Percentiles rank a stretch among this genome's conserved stretches.
Evolutionary conservation across 2,888 invertebrate genomes (phyloP).

Genomic region (Mesoligia furuncula): DNA sequence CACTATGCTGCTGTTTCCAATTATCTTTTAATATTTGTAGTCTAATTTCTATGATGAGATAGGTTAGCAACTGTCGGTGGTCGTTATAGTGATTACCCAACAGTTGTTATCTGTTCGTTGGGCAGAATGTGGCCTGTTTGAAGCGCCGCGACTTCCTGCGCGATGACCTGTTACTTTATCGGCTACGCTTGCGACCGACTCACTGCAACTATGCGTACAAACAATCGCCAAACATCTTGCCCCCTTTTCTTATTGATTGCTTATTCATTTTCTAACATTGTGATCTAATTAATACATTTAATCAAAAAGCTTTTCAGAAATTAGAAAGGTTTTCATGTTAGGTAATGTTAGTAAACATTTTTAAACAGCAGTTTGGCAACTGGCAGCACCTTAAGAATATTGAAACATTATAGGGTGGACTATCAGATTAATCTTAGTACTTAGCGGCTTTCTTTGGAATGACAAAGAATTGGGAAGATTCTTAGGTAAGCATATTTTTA

Average conservation of each 20-base stretch:
- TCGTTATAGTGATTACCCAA: constrained; percentile 79
- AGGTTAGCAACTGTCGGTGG: constrained; percentile 74
- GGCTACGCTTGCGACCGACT: constrained; percentile 60
- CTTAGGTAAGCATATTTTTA: background rate
- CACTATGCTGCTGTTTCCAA: constrained; percentile 45
- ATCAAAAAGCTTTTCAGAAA: too few relatives aligned
- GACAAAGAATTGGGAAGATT: background rate
- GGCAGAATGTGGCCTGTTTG: constrained; percentile 76
- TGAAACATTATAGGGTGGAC: background rate
- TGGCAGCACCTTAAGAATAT: constrained; percentile 20
- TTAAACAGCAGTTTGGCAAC: too few relatives aligned
- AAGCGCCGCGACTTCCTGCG: constrained; percentile 86
- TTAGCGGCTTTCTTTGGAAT: background rate
- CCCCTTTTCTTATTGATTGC: constrained; percentile 30
- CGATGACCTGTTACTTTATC: constrained; percentile 81
- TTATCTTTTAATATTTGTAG: constrained; percentile 57
- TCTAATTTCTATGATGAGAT: constrained; percentile 68
- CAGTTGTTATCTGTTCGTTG: constrained; percentile 77
- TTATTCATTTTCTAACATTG: constrained; percentile 29
- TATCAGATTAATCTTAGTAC: background rate
- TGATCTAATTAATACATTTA: too few relatives aligned
- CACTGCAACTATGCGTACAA: constrained; percentile 53
- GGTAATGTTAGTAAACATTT: too few relatives aligned
- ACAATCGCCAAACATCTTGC: constrained; percentile 50
- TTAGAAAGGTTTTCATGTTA: too few relatives aligned